Base-by-base conservation (phyloP, 2,113 vertebrate genomes). In the Garra rufa region DNA sequence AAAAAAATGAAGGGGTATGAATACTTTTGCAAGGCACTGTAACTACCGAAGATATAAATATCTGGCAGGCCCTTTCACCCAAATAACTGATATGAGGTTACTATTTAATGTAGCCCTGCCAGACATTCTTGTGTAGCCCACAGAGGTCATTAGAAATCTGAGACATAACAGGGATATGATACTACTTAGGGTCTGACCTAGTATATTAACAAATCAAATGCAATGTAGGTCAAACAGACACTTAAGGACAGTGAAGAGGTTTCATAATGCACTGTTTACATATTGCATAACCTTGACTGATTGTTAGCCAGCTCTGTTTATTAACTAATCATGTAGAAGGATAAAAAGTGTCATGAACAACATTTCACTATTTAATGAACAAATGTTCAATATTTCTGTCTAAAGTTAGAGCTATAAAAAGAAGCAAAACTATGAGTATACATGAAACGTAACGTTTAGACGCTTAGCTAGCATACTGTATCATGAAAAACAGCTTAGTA, bases 261-360 rank as follows among this genome's bases (percentile, higher is more conserved):
- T 75, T 87, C 46, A 50, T 76, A 81, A 76, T 28, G 11, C 30
- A 46, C 41, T 26, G 41, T 63, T 70, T 26, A 75, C 69, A 65
- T 44, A 14, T 52, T 55, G 43, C 71, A 63, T 86, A 84, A 85
- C 85, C 82, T 74, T 82, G 77, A 83, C 24, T 46, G 52, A 76
- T 15, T 52, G 52, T 26, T 46, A 78, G 2, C 38, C 26, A 70
- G 48, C 30, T 65, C 14, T 11, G 13, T 28, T 48, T 38, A 52
- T 41, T 21, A 50, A 34, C 17, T 30, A 21, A 7, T 28, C 10
- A 67, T 9, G 48, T 15, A 43, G 4, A 19, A 7, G 41, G 10
- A 4, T 10, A n/a, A 44, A 71, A 41, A 21, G 34, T 41, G 65
- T 41, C 9, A 24, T 43, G 21, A 24, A 73, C n/a, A 44, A n/a